phyloP scores from a whole-genome alignment of 2,113 vertebrate species.

The Notothenia rossii region DNA sequence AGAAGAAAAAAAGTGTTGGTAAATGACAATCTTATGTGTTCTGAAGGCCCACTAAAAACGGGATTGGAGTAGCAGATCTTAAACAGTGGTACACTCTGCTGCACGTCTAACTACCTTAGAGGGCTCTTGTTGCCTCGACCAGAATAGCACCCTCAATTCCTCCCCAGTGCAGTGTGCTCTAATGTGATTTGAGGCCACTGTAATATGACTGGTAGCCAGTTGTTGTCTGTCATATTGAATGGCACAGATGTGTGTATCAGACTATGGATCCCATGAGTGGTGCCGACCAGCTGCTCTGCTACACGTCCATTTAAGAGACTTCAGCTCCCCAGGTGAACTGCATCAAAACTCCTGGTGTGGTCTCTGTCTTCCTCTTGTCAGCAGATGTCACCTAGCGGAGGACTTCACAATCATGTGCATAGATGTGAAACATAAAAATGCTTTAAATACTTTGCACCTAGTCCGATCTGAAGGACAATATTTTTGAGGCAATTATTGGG shows the following conservation, averaged over 20 bases:
- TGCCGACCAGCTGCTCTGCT: conserved; percentile 18
- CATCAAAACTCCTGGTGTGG: background rate
- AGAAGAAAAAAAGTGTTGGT: conserved; percentile 24
- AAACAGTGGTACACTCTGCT: conserved; percentile 19
- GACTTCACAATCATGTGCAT: background rate
- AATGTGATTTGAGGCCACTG: conserved; percentile 58
- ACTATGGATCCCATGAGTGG: conserved; percentile 40
- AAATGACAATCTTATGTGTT: conserved; percentile 26
- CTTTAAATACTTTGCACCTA: background rate
- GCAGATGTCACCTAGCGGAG: background rate
- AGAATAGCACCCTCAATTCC: conserved; percentile 40
- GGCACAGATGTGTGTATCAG: conserved; percentile 50
- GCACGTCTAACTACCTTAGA: conserved; percentile 63
- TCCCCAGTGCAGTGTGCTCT: conserved; percentile 27
- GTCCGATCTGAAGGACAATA: background rate
- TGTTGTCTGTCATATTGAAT: conserved; percentile 73
- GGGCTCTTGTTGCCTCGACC: conserved; percentile 40
- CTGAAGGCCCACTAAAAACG: conserved; percentile 12
- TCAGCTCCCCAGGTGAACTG: conserved; percentile 1
- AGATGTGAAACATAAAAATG: conserved; percentile 3
- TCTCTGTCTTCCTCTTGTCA: background rate
- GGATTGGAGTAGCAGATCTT: conserved; percentile 11
- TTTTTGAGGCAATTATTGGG: background rate
- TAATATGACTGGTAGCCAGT: conserved; percentile 56
- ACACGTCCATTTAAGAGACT: conserved; percentile 8